Evolutionary conservation across 37 sponge, comb jelly and placozoan genomes (phyloP), one percentile per base, ranked within the genome.

Genomic region (Bolinopsis microptera): DNA sequence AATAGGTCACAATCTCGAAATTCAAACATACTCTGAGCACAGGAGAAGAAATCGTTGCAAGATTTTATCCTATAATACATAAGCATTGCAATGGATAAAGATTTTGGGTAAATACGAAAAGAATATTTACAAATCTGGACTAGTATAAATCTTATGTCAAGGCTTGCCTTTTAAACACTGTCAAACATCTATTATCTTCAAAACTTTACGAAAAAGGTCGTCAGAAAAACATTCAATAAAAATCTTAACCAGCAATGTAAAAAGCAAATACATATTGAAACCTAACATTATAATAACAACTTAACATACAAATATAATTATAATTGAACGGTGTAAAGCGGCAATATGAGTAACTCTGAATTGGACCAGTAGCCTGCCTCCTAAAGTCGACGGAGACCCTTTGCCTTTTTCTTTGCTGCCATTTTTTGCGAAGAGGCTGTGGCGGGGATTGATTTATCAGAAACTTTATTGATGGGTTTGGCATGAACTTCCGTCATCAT

Each of bases 401-500:
- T 70, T n/a, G n/a, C n/a, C n/a, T 48, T 48, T 36, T 77, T 77
- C 18, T 77, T 77, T 34, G 80, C 80, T 1, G 37, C 36, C 3
- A 36, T 8, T 34, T 77, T 77, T 13, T 32, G 21, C 36, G 32
- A 9, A 1, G 80, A 21, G 21, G 32, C 80, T 72, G 74, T 72
- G 3, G 74, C 5, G 26, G 74, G 31, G 74, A 28, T 8, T 24
- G 74, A 23, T 24, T 72, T 72, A 3, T 72, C 32, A 36, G 33
- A 32, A 36, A 35, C 36, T 16, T 27, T 32, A 34, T 77, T 31
- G 21, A 38, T 27, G 13, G 74, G 88, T 74, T 94, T 95, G 41
- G 98, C 98, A 83, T 98, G 97, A 2, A 98, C 95, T 24, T 94
- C 94, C 1, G 98, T 98, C 95, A 98, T 97, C 97, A 98, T 96